Percentiles rank a stretch among this genome's conserved stretches.
Conservation (phyloP, 2,888 invertebrate species). For the Athrips mouffetella region DNA sequence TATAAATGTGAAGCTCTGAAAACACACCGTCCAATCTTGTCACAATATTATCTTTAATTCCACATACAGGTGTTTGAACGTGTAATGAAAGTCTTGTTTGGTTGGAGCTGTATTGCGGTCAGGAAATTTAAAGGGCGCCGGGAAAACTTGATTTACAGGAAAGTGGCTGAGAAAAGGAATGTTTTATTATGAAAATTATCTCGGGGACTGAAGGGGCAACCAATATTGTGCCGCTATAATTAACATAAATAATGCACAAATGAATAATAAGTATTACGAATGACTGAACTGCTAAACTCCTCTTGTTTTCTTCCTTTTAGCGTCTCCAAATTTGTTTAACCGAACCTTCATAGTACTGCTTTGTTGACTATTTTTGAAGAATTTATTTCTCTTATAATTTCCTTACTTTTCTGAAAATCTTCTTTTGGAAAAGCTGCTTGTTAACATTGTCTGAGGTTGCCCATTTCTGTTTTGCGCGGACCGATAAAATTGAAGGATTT, state of each 20-base stretch:
- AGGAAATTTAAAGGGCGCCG: conserved; percentile 29
- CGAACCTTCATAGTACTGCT: no score
- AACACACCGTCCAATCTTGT: conserved; percentile 7
- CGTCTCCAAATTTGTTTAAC: no score
- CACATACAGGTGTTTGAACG: conserved; percentile 41
- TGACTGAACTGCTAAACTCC: no score
- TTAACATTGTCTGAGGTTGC: no score
- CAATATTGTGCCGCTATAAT: conserved; percentile 36
- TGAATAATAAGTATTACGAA: no score
- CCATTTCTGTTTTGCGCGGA: no score
- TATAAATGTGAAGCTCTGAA: neutral
- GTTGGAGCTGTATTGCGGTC: conserved; percentile 8
- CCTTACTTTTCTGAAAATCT: no score
- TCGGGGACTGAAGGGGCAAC: conserved; percentile 37
- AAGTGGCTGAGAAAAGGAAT: conserved; percentile 66
- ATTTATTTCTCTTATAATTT: no score
- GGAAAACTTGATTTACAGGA: conserved; percentile 71
- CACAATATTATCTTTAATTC: conserved; percentile 40
- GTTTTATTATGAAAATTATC: conserved; percentile 72
- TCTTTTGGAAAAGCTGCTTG: no score
- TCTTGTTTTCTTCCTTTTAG: no score
- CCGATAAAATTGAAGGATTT: no score
- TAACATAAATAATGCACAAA: conserved; percentile 29
- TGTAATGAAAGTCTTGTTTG: conserved; percentile 10
- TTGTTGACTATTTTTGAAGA: no score